Evolutionary conservation across 2,797 vertebrate species (phyloP), one percentile per base, ranked within the genome.

Genomic region (Holocentrus rufus): DNA sequence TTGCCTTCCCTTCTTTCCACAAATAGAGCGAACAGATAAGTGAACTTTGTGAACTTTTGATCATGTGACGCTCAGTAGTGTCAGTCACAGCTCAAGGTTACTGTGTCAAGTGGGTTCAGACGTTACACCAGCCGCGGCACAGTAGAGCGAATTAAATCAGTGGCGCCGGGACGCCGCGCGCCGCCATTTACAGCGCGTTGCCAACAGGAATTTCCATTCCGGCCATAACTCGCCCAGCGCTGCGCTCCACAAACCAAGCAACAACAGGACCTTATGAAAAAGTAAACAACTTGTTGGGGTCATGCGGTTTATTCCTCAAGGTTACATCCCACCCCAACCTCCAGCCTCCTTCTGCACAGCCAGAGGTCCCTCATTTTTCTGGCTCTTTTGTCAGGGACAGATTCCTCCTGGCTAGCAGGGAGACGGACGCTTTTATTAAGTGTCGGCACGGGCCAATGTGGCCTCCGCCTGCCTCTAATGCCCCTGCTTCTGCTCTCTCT

Each of bases 381-480:
- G 88, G 81, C 89, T 93, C 93, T 91, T 89, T 92, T 94, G 93
- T 94, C 94, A 68, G 89, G 13, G 15, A 88, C 87, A 94, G 90
- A 94, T 92, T 93, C 91, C 91, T 95, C 92, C 93, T 89, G 90
- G 94, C 93, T 93, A 91, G 92, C 91, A 93, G 84, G 88, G 88
- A 90, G 90, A 93, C 88, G 20, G 72, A 76, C 91, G 91, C 92
- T 95, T 95, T 96, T 95, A 95, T 95, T 95, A 95, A 95, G 92
- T 88, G 91, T 87, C 91, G 93, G 93, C 92, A 95, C 34, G 44
- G 69, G 94, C 93, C 91, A 87, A 91, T 78, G 86, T 90, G 92
- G 92, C 91, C 92, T 93, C 90, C 81, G 85, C 89, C 93, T 92
- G 90, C 90, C 93, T 92, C 85, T 83, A 91, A 88, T 92, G 92